phyloP scores from a whole-genome alignment of 1,140 invertebrate species.

The Macrocentrus cingulum region DNA sequence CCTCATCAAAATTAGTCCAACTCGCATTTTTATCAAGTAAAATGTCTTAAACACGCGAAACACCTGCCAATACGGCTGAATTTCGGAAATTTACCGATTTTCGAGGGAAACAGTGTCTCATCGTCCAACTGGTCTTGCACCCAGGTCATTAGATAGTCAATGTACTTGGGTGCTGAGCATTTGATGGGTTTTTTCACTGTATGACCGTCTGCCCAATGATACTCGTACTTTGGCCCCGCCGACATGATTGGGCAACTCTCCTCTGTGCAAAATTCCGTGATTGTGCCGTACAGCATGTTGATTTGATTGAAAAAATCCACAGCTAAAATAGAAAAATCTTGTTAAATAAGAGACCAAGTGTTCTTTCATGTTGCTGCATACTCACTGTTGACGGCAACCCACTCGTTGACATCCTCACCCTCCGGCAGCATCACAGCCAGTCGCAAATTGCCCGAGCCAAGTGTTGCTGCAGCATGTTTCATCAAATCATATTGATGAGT shows the following conservation, averaged over 20 bases:
- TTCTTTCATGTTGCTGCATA: slow-evolving; percentile 41
- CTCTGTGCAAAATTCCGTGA: slow-evolving; percentile 98
- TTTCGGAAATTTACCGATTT: slow-evolving; percentile 55
- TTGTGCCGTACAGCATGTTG: slow-evolving; percentile 99
- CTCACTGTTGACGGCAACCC: slow-evolving; percentile 99
- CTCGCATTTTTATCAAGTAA: no score
- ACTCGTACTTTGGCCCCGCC: slow-evolving; percentile 97
- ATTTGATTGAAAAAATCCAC: slow-evolving; percentile 99
- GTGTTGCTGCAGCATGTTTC: slow-evolving; percentile 97
- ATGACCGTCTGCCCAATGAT: slow-evolving; percentile 99
- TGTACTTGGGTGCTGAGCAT: slow-evolving; percentile 99
- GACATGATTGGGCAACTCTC: slow-evolving; percentile 98
- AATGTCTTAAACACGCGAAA: no score
- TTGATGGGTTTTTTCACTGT: slow-evolving; percentile 99
- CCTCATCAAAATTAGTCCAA: no score
- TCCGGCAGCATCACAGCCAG: slow-evolving; percentile 96
- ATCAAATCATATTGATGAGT: slow-evolving; percentile 99
- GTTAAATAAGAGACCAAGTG: no score
- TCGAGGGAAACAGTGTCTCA: slow-evolving; percentile 97
- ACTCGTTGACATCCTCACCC: slow-evolving; percentile 99
- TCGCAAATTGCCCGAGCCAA: slow-evolving; percentile 95
- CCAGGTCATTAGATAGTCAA: slow-evolving; percentile 99
- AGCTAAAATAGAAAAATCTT: no score
- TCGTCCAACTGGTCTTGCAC: slow-evolving; percentile 99
- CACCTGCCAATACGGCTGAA: no score